phyloP scores from a whole-genome alignment of 2,113 vertebrate species.

The Scartelaos histophorus region DNA sequence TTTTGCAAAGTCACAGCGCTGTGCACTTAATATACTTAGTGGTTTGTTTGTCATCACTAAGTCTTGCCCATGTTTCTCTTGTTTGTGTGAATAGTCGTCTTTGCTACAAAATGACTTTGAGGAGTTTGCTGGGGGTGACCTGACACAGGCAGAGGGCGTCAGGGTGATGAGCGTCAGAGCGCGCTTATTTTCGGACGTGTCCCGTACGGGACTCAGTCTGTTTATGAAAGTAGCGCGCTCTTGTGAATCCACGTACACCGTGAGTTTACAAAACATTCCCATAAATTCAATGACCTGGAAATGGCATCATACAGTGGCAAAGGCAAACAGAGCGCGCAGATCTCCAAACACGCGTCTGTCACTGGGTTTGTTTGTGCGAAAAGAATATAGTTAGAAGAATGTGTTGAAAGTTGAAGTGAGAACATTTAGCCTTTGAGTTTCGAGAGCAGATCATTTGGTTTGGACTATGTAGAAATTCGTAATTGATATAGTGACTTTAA shows the following conservation, averaged over 20 bases:
- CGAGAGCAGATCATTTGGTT: too few relatives aligned
- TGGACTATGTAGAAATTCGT: too few relatives aligned
- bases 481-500: too few relatives aligned
- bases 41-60: too few relatives aligned
- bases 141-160: neutral
- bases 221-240: neutral
- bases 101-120: neutral
- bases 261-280: slow-evolving; percentile 6
- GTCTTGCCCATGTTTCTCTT: too few relatives aligned
- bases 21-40: neutral
- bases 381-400: neutral
- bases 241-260: slow-evolving; percentile 5
- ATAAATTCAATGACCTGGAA: slow-evolving; percentile 20
- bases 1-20: neutral
- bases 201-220: slow-evolving; percentile 23
- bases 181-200: slow-evolving; percentile 34
- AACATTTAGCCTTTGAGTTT: too few relatives aligned
- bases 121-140: neutral
- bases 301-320: neutral
- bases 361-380: neutral
- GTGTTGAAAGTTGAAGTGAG: too few relatives aligned
- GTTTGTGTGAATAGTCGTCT: neutral
- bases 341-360: slow-evolving; percentile 7
- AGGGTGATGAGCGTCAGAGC: neutral
- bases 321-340: neutral